phyloP scores from a whole-genome alignment of 2,888 invertebrate genomes.

The Clanis bilineata region DNA sequence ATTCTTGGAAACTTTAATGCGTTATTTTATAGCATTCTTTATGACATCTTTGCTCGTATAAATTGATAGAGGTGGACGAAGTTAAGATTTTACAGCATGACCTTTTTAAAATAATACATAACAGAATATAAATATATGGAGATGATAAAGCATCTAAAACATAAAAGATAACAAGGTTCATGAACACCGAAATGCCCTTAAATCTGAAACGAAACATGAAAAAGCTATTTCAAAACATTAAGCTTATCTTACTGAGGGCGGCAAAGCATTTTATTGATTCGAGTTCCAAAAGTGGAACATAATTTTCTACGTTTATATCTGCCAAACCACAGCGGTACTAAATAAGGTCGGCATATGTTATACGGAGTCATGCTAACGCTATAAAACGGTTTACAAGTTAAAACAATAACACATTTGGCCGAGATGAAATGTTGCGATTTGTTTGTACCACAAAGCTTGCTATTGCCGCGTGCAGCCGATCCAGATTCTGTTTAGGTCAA shows the following conservation, averaged over 20 bases:
- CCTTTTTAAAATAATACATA: too few species aligned
- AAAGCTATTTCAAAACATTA: conserved; percentile 13
- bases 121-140: not conserved
- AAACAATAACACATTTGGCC: conserved; percentile 70
- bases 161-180: not conserved
- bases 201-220: conserved; percentile 11
- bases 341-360: conserved; percentile 45
- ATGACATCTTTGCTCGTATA: not conserved
- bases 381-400: conserved; percentile 56
- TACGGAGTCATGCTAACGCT: conserved; percentile 38
- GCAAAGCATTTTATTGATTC: conserved; percentile 11
- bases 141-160: not conserved
- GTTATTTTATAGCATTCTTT: not conserved
- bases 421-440: conserved; percentile 53
- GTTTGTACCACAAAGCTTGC: conserved; percentile 33
- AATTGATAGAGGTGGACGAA: not conserved
- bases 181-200: not conserved
- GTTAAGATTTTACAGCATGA: not conserved
- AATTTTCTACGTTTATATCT: conserved; percentile 21
- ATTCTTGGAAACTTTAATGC: not conserved
- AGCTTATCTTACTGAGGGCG: conserved; percentile 11
- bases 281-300: conserved; percentile 16
- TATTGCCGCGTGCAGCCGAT: conserved; percentile 32
- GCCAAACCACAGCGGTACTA: conserved; percentile 43
- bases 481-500: conserved; percentile 46